Conservation (phyloP, 2,797 vertebrate genomes). For the Enteromius argenteus region DNA sequence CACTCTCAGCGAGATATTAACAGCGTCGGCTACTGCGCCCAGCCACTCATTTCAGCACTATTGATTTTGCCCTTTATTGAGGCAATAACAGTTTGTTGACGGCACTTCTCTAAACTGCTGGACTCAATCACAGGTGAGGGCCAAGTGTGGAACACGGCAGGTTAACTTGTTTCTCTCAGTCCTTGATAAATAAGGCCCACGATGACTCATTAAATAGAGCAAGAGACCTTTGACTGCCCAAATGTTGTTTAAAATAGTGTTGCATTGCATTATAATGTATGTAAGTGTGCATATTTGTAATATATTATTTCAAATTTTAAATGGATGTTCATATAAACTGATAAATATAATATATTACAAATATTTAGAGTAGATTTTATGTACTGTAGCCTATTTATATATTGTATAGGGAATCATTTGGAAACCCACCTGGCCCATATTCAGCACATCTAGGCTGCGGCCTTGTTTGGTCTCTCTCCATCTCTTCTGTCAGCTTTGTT, state of each 20-base stretch:
- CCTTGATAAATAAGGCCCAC: conserved; percentile 21
- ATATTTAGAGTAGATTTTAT: background rate
- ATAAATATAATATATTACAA: background rate
- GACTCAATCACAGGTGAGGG: conserved; percentile 85
- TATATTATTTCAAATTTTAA: background rate
- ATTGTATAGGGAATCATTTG: background rate
- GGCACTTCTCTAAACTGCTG: conserved; percentile 87
- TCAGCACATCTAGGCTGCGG: conserved; percentile 50
- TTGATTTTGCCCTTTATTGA: conserved; percentile 93
- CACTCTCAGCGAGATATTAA: conserved; percentile 90
- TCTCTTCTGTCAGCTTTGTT: conserved; percentile 50
- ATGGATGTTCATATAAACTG: background rate
- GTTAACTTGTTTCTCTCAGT: conserved; percentile 60
- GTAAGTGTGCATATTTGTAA: background rate
- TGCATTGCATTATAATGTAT: background rate
- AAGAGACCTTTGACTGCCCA: too few species aligned
- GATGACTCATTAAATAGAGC: background rate
- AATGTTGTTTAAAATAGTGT: background rate
- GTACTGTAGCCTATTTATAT: background rate
- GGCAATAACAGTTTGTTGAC: conserved; percentile 93
- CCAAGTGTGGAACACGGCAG: conserved; percentile 58
- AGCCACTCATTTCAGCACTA: conserved; percentile 93
- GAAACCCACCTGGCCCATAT: conserved; percentile 39
- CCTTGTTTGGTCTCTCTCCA: conserved; percentile 43
- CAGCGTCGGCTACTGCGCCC: conserved; percentile 86